Base-by-base conservation (phyloP, 2,888 invertebrate genomes). In the Phortica magna region DNA sequence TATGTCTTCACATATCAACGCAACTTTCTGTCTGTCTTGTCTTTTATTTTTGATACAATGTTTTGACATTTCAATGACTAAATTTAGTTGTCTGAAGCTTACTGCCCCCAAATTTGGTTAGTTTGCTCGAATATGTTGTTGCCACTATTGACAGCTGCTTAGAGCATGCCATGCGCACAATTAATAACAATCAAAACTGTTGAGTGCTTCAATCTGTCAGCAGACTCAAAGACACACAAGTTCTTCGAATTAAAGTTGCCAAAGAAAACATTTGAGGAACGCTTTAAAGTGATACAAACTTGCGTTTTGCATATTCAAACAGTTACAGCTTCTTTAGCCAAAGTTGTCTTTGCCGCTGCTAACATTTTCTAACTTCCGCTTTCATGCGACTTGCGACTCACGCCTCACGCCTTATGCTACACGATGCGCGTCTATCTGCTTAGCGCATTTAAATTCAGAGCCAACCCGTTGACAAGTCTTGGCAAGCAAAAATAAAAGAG, bases 131-230 rank as follows among this genome's bases (percentile, higher is more conserved):
- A 31, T 4, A 17, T 61, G 10, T 22, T 61, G 7, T 61, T n/a
- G 19, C 43, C 68, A 48, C 22, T 59, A 43, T 53, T 14, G 70
- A 70, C 53, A 31, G 70, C 48, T 55, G 41, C 12, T 31, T 55
- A 12, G 0, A 67, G 67, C 67, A 42, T n/a, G 12, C n/a, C 14
- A 55, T 55, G 19, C 2, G 12, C 39, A 31, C n/a, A 71, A 85
- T 85, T 85, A 85, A 87, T 85, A 87, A 84, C 78, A 84, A 87
- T 77, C 82, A 82, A 39, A 72, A 79, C 77, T 78, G 82, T 74
- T 77, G 85, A 84, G 82, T 81, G 84, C 76, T 87, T 82, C 83
- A 83, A 80, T 74, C 83, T 84, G 70, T 81, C 80, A 80, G n/a
- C 81, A 78, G 59, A 12, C 48, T 12, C 14, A 77, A 31, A 31